Evolutionary conservation across 2,888 invertebrate species (phyloP), one percentile per base, ranked within the genome.

Genomic region (Iphiclides podalirius): DNA sequence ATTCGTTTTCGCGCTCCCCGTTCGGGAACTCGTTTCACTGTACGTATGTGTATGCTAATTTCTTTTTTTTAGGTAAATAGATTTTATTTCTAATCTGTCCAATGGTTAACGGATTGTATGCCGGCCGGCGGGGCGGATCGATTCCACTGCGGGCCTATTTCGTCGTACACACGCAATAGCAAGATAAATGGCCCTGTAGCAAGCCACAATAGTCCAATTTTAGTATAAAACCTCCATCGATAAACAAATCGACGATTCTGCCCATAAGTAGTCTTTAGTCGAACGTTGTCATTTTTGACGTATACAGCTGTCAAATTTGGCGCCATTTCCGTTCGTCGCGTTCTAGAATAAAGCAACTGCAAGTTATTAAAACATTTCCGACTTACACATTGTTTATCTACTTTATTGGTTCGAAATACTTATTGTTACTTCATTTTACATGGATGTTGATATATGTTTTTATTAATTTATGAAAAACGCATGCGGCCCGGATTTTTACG

Each of bases 41-140:
- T 45, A 38, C 17, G 38, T 37, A 45, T 9, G 28, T 36, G 28
- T 28, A 45, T 45, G 37, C n/a, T 38, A 7, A 38, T 49, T 44
- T 17, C 16, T 34, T 35, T 41, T 35, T 23, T 62, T 69, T 72
- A 71, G 66, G 64, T 73, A 64, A 70, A 50, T 63, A 57, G 59
- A 31, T 67, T 68, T 67, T 62, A 67, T 71, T 70, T 72, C 58
- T 59, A 62, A 63, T 57, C 60, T 63, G 63, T 67, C 6, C 20
- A 6, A 4, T 64, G 63, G 55, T 72, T 71, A 79, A 75, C 76
- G 76, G 79, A 87, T 63, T 81, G 79, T 69, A 71, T 81, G 86
- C 83, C 85, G 75, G 61, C 49, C 63, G 78, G 74, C 68, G 83
- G 75, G 85, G 85, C 87, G 82, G 78, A 67, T 64, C 70, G 31